A percentile compares a stretch with the other conserved stretches of the same genome.
Evolutionary conservation across 2,888 invertebrate genomes (phyloP).

Genomic region (Disparrhopalites patrizii): DNA sequence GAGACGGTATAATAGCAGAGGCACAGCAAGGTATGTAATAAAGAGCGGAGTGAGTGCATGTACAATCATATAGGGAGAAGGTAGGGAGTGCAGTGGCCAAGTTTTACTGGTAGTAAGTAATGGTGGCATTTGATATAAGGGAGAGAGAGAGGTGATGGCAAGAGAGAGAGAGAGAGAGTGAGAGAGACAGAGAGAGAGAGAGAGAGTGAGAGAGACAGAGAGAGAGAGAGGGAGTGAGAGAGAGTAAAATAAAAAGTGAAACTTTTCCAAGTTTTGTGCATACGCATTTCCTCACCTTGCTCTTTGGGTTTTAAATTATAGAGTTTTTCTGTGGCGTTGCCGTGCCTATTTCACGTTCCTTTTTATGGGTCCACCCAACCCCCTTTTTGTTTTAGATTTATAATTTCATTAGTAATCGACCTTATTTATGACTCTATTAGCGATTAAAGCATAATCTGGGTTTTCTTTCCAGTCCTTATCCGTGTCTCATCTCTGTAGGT

Average conservation of each 20-base stretch:
- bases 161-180: too few relatives aligned
- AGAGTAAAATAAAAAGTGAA: constrained; percentile 6
- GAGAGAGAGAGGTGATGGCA: background rate
- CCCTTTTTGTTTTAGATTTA: constrained; percentile 40
- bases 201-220: background rate
- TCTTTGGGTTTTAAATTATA: constrained; percentile 29
- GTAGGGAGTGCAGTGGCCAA: too few relatives aligned
- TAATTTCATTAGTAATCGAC: constrained; percentile 40
- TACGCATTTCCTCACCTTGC: constrained; percentile 33
- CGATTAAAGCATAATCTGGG: constrained; percentile 47
- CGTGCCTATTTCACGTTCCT: constrained; percentile 21
- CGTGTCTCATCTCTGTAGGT: constrained; percentile 27
- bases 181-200: background rate
- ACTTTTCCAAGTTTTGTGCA: constrained; percentile 6
- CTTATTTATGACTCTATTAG: constrained; percentile 48
- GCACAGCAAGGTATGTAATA: too few relatives aligned
- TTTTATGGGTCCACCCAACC: constrained; percentile 35
- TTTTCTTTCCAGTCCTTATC: constrained; percentile 25
- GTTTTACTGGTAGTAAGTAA: too few relatives aligned
- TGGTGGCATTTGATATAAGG: too few relatives aligned
- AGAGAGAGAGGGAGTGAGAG: too few relatives aligned
- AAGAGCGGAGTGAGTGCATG: too few relatives aligned
- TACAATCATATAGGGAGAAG: too few relatives aligned
- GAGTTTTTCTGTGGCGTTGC: background rate
- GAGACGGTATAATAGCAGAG: too few relatives aligned